Percentiles rank a stretch among this genome's conserved stretches.
These are phyloP conservation scores for Tenthredo livida DNA, from an alignment of 2,888 invertebrate species.

Conservation along the genomic window DNA sequence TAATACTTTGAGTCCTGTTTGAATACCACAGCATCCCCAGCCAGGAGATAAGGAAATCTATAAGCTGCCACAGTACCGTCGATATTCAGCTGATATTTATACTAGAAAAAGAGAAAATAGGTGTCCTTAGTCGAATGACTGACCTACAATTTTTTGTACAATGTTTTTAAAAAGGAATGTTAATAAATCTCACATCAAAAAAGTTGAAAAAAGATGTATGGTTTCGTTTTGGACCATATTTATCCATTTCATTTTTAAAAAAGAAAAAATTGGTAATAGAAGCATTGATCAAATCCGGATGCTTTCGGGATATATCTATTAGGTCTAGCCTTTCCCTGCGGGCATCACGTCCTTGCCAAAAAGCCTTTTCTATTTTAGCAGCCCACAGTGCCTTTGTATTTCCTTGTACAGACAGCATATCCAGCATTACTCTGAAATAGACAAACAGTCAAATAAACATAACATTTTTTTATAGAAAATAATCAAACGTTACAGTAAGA, in stretches of 20 bases:
- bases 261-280: constrained; percentile 98
- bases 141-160: constrained; percentile 37
- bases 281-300: constrained; percentile 92
- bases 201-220: constrained; percentile 95
- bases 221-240: constrained; percentile 92
- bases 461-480: background rate
- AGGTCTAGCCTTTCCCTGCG: constrained; percentile 91
- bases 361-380: constrained; percentile 86
- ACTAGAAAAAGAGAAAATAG: constrained; percentile 82
- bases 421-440: constrained; percentile 87
- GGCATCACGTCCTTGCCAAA: constrained; percentile 97
- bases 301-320: constrained; percentile 86
- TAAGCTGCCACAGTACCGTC: constrained; percentile 99
- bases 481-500: background rate
- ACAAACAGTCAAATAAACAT: constrained; percentile 42
- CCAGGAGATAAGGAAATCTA: constrained; percentile 93
- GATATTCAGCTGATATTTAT: constrained; percentile 95
- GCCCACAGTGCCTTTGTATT: constrained; percentile 87
- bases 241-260: constrained; percentile 89
- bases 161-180: constrained; percentile 19
- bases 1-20: constrained; percentile 97
- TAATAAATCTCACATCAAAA: constrained; percentile 88
- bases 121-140: constrained; percentile 49
- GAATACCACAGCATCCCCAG: constrained; percentile 91
- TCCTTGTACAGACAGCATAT: constrained; percentile 94